Conservation (phyloP, 1,140 invertebrate genomes). For the Manduca sexta region DNA sequence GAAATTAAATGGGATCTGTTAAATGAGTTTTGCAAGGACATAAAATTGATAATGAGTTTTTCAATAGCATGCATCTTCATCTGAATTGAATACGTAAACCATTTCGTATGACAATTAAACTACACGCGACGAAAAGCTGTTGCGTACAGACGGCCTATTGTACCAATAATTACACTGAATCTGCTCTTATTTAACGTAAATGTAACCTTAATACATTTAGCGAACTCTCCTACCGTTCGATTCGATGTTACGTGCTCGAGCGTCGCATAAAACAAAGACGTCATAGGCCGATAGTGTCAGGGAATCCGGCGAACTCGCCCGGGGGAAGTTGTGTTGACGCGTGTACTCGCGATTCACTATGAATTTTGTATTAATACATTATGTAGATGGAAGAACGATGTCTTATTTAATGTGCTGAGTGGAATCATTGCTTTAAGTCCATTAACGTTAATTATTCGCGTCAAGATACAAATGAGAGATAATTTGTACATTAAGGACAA, state of each 20-base stretch:
- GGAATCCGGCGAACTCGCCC: slow-evolving; percentile 24
- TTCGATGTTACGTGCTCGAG: slow-evolving; percentile 7
- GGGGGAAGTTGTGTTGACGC: slow-evolving; percentile 15
- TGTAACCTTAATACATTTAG: slow-evolving; percentile 2
- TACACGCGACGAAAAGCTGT: slow-evolving; percentile 1
- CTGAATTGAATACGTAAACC: no score
- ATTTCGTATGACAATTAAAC: no score
- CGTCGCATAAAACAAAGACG: slow-evolving; percentile 33
- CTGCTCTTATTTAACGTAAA: slow-evolving; percentile 1
- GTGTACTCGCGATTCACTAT: background rate
- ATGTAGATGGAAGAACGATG: background rate
- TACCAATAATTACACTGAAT: slow-evolving; percentile 10
- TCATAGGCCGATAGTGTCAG: slow-evolving; percentile 36
- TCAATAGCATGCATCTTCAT: no score
- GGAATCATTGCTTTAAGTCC: no score
- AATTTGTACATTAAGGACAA: no score
- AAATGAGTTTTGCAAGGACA: no score
- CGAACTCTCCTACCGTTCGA: slow-evolving; percentile 11
- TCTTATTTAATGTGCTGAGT: background rate
- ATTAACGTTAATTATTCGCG: no score
- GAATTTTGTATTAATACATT: background rate
- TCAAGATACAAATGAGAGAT: no score
- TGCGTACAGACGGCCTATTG: slow-evolving; percentile 4
- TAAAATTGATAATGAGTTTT: no score
- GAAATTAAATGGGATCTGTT: background rate